Evolutionary conservation across 2,797 vertebrate genomes (phyloP), one percentile per base, ranked within the genome.

Genomic region (Notamacropus eugenii): DNA sequence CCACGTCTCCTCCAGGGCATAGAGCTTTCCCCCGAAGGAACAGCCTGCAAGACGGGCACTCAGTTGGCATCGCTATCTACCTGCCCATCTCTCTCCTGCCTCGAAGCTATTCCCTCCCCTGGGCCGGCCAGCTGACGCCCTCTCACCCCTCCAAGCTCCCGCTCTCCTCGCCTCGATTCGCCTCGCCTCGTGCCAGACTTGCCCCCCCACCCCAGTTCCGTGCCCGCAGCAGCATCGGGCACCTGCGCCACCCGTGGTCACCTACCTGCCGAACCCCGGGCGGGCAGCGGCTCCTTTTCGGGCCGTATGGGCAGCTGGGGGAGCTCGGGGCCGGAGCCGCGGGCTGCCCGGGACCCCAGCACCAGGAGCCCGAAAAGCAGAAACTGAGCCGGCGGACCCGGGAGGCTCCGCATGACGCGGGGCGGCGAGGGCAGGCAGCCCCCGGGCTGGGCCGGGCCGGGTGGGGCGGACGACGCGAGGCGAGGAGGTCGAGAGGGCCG

Each of bases 1-100:
- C 99, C 99, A 99, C 56, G 99, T 99, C 97, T 99, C 99, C 93
- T 99, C 99, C 98, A 99, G 98, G 13, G 99, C 99, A 92, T 99
- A 99, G 97, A 99, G 99, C 1, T 98, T 99, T 10, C 99, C 99
- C 92, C 99, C 99, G 58, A 99, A 99, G 29, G 99, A 99, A 96
- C 99, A 99, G 98, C 99, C 99, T 99, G 98, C 52, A 46, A 97
- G 93, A 98, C 52, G 59, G 93, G 96, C 92, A 54, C 55, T 93
- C 92, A 97, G 91, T 93, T 97, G 93, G 95, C 92, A 59, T 97
- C 92, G 92, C 92, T 95, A 96, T 94, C 96, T 40, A 8, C 54
- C 40, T 55, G 29, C 56, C 55, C 91, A 58, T 16, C 55, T 95
- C 0, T 46, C 94, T 93, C 92, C 57, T 9, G 94, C 93, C 27